Evolutionary conservation across 2,888 invertebrate species (phyloP), one percentile per base, ranked within the genome.

Genomic region (Eucriotettix oculatus): DNA sequence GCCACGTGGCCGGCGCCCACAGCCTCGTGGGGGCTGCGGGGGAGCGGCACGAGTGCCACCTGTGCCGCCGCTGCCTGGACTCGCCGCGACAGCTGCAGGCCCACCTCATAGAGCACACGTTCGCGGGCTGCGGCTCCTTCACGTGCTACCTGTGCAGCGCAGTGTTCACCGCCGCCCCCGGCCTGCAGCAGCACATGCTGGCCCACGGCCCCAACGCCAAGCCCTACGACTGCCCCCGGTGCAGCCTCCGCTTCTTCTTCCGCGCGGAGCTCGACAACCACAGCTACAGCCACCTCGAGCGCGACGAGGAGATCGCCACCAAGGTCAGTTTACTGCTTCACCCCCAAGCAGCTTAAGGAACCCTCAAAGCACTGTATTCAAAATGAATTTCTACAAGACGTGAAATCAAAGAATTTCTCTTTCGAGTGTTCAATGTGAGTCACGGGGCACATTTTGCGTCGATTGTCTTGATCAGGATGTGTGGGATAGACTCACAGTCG

Each of bases 31-130:
- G 78, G 7, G 69, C 55, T 12, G 14, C 48, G 48, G 73, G 75
- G 52, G 69, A 77, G 29, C 77, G 78, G 61, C 81, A 84, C 68
- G 83, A 85, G 68, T 94, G 94, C 69, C 82, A 87, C 64, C 78
- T 95, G 2, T 95, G 95, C 69, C 80, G 86, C 59, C 82, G 86
- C 66, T 80, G 86, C 10, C 80, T 89, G 54, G 84, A 87, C 54
- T 86, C 89, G 1, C 85, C 90, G 0, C 81, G 87, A 48, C 85
- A 91, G 63, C 79, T 95, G 1, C 94, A 92, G 72, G 83, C 85
- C 62, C 94, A 94, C 70, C 78, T 94, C 61, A 93, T 95, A 62
- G 93, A 95, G 68, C 95, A 96, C 72, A 92, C 90, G 0, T 95
- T 92, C 70, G 88, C 88, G 41, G 91, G 90, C 7, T 89, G 88